A percentile compares a stretch with the other conserved stretches of the same genome.
Conservation (phyloP, 2,888 invertebrate species). For the Ypsolopha sequella region DNA sequence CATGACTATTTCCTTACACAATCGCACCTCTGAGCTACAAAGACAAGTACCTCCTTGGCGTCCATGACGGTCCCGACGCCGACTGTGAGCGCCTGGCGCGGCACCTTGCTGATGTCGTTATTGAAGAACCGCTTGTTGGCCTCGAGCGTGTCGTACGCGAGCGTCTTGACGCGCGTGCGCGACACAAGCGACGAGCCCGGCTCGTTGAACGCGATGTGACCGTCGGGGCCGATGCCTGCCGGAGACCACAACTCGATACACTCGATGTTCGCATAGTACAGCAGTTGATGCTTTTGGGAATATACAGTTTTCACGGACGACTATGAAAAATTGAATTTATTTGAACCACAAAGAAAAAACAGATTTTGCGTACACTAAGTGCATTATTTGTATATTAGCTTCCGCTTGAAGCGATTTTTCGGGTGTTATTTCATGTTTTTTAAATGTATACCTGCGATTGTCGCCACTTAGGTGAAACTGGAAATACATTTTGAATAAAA, state of each 20-base stretch:
- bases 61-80: constrained; percentile 99
- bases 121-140: constrained; percentile 98
- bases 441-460: too few species aligned
- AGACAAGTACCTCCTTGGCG: constrained; percentile 84
- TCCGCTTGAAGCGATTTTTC: too few species aligned
- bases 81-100: constrained; percentile 95
- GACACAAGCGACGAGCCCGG: constrained; percentile 97
- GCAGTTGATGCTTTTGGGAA: too few species aligned
- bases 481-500: too few species aligned
- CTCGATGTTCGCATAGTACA: neutral
- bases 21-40: neutral
- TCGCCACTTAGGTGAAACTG: too few species aligned
- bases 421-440: too few species aligned
- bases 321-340: too few species aligned
- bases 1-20: too few species aligned
- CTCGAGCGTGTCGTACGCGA: constrained; percentile 96
- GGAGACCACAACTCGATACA: neutral
- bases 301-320: too few species aligned
- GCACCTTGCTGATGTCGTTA: constrained; percentile 94
- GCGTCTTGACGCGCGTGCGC: constrained; percentile 94
- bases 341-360: too few species aligned
- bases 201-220: constrained; percentile 99
- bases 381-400: too few species aligned
- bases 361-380: too few species aligned
- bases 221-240: constrained; percentile 97